Evolutionary conservation across 2,888 invertebrate species (phyloP), one percentile per base, ranked within the genome.

Genomic region (Drosophila macrothrix): DNA sequence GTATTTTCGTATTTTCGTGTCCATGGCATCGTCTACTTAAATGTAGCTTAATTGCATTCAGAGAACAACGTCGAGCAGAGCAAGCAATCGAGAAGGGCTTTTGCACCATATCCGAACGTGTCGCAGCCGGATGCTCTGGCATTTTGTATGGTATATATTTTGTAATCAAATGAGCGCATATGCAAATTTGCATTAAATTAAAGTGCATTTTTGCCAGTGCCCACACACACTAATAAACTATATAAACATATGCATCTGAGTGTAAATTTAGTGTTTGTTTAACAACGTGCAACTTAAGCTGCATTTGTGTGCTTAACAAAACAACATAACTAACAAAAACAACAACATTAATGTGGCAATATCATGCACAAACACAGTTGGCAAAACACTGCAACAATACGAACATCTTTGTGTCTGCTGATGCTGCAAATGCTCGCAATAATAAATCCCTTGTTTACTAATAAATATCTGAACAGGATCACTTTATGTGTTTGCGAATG

Each of bases 391-490:
- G 54, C 33, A 25, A 25, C 16, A 33, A 29, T 12, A 33, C 43
- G 46, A 66, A 72, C 61, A 65, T 64, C 73, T 75, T 54, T 73
- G 71, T 77, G 54, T 25, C 46, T 46, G 89, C 78, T 84, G 82
- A 84, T 70, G 83, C 73, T 74, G 84, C 90, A 86, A 72, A 85
- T 80, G 73, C 78, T 82, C 70, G 76, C 78, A 86, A 80, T 89
- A 89, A 85, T 85, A 89, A 89, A 85, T 85, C 90, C 71, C 65
- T 73, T 90, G 90, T 86, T 86, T 86, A 78, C 82, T 69, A 73
- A 87, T 83, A 90, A 88, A 87, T 87, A 83, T 72, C 64, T 31
- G 76, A 88, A 64, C 58, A 80, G 69, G 65, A 66, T 67, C 41
- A 46, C 14, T 31, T 1, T 73, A 67, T 73, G 5, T 76, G 73